Evolutionary conservation across 2,113 vertebrate genomes (phyloP), one percentile per base, ranked within the genome.

Genomic region (Peucedramus taeniatus): DNA sequence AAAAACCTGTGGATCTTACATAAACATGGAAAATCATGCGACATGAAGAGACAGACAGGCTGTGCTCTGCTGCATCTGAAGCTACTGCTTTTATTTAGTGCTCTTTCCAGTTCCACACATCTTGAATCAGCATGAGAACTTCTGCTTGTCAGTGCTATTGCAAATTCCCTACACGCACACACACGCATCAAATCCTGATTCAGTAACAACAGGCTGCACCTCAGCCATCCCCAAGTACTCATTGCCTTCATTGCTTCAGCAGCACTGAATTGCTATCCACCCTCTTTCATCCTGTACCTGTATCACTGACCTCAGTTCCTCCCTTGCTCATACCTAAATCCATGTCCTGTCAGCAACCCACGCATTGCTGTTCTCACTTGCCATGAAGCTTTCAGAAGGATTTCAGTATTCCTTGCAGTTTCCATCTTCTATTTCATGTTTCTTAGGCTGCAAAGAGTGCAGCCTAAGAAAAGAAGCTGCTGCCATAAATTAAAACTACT

Each of bases 81-180:
- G 39, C 57, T 75, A 60, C 51, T 82, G 81, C 10, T 85, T 76
- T 69, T 64, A 72, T 23, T 26, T 51, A 35, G 9, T 2, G 1
- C 23, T 81, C 7, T 40, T 91, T 82, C 56, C 61, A 49, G 53
- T 82, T 87, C 50, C 44, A 82, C 64, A 66, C n/a, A 65, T 63
- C 72, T 93, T 23, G 6, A 77, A 94, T 54, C 68, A 84, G 72
- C 42, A 30, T 5, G 18, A 89, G 45, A 87, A 83, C 59, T 74
- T 77, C 79, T 74, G 89, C 30, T 53, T 64, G 54, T 33, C 53
- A 76, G 15, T 13, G 69, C 21, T 83, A 6, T 4, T 72, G 66
- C 44, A 47, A 33, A 85, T 66, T 87, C 37, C 47, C 60, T 53
- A 3, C 13, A 20, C 0, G 0, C 61, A 8, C 3, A 22, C 1